Evolutionary conservation across 2,113 vertebrate genomes (phyloP).

Genomic region (Sialia sialis): DNA sequence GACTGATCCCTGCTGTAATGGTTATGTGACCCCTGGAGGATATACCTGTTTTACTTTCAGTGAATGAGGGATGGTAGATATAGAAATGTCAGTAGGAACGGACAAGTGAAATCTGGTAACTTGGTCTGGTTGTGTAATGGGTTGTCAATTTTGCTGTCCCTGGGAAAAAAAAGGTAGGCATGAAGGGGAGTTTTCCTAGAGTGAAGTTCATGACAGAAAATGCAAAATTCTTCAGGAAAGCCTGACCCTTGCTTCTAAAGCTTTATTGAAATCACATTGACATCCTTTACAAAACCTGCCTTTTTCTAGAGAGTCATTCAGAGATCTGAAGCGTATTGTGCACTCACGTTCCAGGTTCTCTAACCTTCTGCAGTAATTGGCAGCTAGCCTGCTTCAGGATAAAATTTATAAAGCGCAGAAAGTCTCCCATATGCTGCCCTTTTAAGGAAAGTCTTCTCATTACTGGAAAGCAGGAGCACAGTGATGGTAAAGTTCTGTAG

Average conservation of each 20-base stretch:
- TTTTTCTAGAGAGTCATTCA: conserved; percentile 12
- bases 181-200: neutral
- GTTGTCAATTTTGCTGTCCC: neutral
- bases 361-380: conserved; percentile 43
- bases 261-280: conserved; percentile 22
- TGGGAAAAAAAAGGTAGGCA: neutral
- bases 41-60: neutral
- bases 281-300: neutral
- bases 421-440: conserved; percentile 49
- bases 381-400: conserved; percentile 29
- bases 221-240: neutral
- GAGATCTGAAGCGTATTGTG: conserved; percentile 10
- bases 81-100: neutral
- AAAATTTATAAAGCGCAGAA: conserved; percentile 54
- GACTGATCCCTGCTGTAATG: neutral
- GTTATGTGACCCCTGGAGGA: neutral
- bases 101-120: neutral
- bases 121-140: neutral
- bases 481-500: neutral
- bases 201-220: neutral
- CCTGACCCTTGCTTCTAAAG: neutral
- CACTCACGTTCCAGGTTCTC: conserved; percentile 14
- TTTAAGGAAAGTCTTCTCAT: conserved; percentile 51
- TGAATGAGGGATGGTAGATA: neutral
- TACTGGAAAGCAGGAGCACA: conserved; percentile 45